Evolutionary conservation across 2,113 vertebrate species (phyloP).

Genomic region (Nesogale talazaci): DNA sequence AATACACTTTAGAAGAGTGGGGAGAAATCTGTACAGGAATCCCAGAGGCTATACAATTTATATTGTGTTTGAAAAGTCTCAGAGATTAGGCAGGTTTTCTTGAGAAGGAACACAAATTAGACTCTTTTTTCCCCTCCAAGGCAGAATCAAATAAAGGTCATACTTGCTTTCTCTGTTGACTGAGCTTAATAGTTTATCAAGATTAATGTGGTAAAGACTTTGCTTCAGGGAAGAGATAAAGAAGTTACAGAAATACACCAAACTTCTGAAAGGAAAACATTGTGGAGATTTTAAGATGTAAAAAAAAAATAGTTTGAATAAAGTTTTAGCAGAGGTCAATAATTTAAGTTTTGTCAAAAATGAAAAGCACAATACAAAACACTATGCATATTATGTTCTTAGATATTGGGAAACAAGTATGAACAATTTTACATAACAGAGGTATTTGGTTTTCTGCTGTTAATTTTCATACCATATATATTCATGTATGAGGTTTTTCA

Average conservation of each 20-base stretch:
- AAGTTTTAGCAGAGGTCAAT: constrained; percentile 14
- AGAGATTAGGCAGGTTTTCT: background rate
- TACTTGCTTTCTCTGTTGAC: constrained; percentile 18
- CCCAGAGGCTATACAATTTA: constrained; percentile 33
- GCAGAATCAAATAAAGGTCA: background rate
- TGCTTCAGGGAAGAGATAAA: constrained; percentile 9
- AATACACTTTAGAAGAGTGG: too few species aligned
- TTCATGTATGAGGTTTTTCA: too few species aligned
- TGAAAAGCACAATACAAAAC: background rate
- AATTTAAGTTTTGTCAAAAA: constrained; percentile 25
- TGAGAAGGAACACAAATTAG: background rate
- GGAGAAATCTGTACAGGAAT: background rate
- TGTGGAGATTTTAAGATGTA: background rate
- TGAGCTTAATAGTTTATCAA: constrained; percentile 20
- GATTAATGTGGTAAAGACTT: constrained; percentile 21
- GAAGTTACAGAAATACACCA: background rate
- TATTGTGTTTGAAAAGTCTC: background rate
- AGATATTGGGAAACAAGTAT: background rate
- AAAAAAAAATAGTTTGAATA: constrained; percentile 3
- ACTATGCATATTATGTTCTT: background rate
- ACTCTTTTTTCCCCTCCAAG: constrained; percentile 34
- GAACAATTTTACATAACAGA: background rate
- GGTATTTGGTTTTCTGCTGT: background rate
- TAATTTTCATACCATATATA: background rate
- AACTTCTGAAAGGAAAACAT: background rate